Base-by-base conservation (phyloP, 2,888 invertebrate species). In the Clanis bilineata region DNA sequence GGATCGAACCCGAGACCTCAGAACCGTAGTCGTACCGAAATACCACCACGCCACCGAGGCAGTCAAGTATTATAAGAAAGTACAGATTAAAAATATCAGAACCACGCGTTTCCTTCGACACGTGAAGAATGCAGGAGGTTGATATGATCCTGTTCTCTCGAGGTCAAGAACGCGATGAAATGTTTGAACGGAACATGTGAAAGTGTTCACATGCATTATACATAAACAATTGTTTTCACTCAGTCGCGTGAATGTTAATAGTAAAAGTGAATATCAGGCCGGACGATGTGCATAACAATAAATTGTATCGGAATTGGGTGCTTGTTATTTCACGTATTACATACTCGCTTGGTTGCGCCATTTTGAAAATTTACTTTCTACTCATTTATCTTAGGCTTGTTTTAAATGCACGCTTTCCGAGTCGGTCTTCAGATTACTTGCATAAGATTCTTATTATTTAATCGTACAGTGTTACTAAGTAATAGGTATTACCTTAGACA, bases 201-300 rank as follows among this genome's bases (percentile, higher is more conserved):
- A 81, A 80, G 80, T 78, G 61, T 60, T 63, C 65, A 57, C 64
- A 64, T 70, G 71, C 67, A 69, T 69, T 67, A 73, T 69, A 74
- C 73, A 70, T 68, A 74, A 80, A 75, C 77, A 74, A 88, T 88
- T 86, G 87, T 88, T 87, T 89, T 88, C 88, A 81, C 88, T 75
- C 62, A 71, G 74, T 81, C 76, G 80, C 80, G 79, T 79, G 88
- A 82, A 86, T 85, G 77, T 69, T 78, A 83, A 82, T 80, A 77
- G 86, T 85, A 87, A 88, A 86, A 87, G 86, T 85, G 83, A 82
- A 77, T 74, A 66, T 41, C 55, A 63, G 66, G 65, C 67, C 62
- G 59, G 63, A 36, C 36, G 18, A 47, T 25, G 22, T 45, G 45
- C 47, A 51, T 51, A 43, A 21, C 32, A 57, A 45, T 57, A 38